Evolutionary conservation across 2,113 vertebrate genomes (phyloP), one percentile per base, ranked within the genome.

Genomic region (Octodon degus): DNA sequence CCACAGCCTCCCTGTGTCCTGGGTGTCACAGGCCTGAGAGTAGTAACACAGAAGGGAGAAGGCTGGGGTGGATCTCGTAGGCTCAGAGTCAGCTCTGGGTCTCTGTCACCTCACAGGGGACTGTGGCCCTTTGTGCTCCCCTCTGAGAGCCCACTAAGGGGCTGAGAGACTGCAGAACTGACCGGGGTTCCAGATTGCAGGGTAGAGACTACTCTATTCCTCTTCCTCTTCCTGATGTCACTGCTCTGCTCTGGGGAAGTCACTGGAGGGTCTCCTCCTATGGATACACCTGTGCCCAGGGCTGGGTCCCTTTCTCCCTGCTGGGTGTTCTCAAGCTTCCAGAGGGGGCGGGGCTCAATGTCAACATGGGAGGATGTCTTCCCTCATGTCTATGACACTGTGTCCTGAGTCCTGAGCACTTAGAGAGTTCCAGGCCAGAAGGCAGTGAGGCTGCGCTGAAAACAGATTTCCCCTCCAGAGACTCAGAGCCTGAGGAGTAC

Each of bases 11-110:
- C 9, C 50, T 32, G 6, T 6, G 30, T 70, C 20, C 16, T 17
- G 8, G 40, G 7, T 27, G 63, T 55, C 65, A 12, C 1, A 0
- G 2, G n/a, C 19, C 16, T 67, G 63, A 2, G 30, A 55, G 20
- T 53, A 30, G 62, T 43, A 43, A 40, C 8, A 16, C 2, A 34
- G 25, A 53, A 14, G 4, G 27, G 2, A 13, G 8, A 58, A 81
- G 80, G 60, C 0, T 34, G 53, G 62, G 14, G 13, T 14, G 76
- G 72, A 16, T 43, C 65, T 76, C 0, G 1, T 17, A 62, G 55
- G 47, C 27, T 81, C 24, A 1, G 17, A 12, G 34, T 16, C 1
- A 8, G 13, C 30, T 50, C 88, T 90, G 74, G 60, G 55, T 9
- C 50, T 13, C 47, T 60, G 8, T 32, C 13, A 6, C 4, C 53